Evolutionary conservation across 2,113 vertebrate genomes (phyloP), one percentile per base, ranked within the genome.

Genomic region (Scytalopus superciliaris): DNA sequence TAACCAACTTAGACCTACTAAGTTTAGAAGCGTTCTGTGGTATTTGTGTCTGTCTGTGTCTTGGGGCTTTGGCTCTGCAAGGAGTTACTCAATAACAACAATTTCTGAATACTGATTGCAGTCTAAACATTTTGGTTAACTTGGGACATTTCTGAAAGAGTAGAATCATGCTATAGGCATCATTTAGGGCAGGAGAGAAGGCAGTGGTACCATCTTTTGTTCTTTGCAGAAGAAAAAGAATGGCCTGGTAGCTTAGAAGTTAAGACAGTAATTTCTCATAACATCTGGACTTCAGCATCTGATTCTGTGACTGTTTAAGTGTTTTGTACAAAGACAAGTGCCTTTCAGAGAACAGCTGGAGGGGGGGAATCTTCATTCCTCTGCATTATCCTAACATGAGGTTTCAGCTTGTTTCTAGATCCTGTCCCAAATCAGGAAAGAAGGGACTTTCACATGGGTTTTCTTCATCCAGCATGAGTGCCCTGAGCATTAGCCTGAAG

Each of bases 61-160:
- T 92, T 75, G 93, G 93, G 86, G 89, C 60, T 94, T 92, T 94
- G 91, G 60, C 76, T 96, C 80, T 91, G 33, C 25, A 68, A 52
- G 35, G 73, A 81, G 39, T 96, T 94, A 69, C 83, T 95, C 92
- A 92, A 7, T 67, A 83, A 83, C 83, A 87, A 56, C 31, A 30
- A 47, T 89, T 90, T 89, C 79, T 78, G 80, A 75, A 67, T 78
- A 30, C 68, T 68, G 83, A 75, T 87, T 92, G 80, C 94, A 90
- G 14, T 92, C 76, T 81, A 90, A 96, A 89, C 60, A 37, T 92
- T 87, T 81, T 81, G 76, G 64, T 90, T 89, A 84, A 72, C 73
- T 75, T 56, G 37, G 56, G 35, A 28, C 35, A 59, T 81, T 22
- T 67, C 47, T 90, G 56, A 52, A 74, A 89, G 47, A 66, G 57